phyloP scores from a whole-genome alignment of 1,140 invertebrate genomes.

The Lethrus apterus region DNA sequence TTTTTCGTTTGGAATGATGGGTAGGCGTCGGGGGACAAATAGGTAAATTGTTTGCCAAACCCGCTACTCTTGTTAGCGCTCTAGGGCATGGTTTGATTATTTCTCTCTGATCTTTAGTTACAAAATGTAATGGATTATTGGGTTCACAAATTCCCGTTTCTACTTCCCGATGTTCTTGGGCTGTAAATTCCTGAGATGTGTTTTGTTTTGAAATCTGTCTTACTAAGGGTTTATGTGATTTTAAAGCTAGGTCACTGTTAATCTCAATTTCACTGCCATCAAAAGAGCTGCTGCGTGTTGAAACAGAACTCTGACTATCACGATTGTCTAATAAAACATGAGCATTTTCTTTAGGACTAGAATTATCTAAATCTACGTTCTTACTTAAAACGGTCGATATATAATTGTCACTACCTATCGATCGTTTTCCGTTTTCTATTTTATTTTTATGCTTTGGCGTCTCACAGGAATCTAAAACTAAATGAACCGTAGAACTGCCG shows the following conservation, averaged over 20 bases:
- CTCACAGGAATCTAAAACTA: constrained; percentile 47
- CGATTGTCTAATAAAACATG: constrained; percentile 31
- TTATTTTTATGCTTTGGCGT: constrained; percentile 44
- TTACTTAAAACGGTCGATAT: constrained; percentile 52
- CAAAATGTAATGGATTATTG: constrained; percentile 1
- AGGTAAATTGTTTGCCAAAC: constrained; percentile 33
- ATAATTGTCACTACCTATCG: constrained; percentile 60
- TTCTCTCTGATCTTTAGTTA: constrained; percentile 8
- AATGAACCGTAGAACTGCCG: constrained; percentile 52
- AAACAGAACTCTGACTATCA: constrained; percentile 35
- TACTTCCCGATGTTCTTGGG: too few species aligned
- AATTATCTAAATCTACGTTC: constrained; percentile 39
- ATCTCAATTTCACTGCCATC: constrained; percentile 25
- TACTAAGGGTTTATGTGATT: constrained; percentile 52
- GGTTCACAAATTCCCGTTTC: too few species aligned
- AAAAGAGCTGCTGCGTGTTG: constrained; percentile 27
- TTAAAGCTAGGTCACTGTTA: constrained; percentile 32
- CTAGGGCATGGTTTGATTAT: constrained; percentile 41
- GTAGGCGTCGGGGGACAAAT: constrained; percentile 74
- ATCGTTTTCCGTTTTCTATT: constrained; percentile 48
- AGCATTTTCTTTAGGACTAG: constrained; percentile 38
- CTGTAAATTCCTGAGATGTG: constrained; percentile 4
- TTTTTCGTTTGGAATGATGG: constrained; percentile 61
- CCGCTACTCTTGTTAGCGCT: constrained; percentile 49
- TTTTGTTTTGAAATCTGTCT: constrained; percentile 43